Evolutionary conservation across 1,140 invertebrate species (phyloP).

Genomic region (Camponotus vicinus): DNA sequence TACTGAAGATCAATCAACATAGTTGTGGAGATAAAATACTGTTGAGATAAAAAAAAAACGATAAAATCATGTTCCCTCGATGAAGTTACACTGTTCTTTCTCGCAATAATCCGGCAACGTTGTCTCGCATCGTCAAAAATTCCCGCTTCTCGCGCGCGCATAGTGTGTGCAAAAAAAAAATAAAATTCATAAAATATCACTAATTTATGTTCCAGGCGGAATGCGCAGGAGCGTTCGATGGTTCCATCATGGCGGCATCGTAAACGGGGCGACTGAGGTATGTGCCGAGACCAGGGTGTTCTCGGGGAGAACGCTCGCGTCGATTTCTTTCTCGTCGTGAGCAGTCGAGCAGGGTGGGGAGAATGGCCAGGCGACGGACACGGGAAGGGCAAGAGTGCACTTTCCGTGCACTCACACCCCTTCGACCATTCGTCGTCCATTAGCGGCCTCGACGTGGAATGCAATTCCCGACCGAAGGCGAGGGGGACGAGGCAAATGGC

Average conservation of each 20-base stretch:
- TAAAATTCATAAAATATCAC: constrained; percentile 63
- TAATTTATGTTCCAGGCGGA: constrained; percentile 55
- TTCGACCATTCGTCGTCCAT: constrained; percentile 70
- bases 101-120: constrained; percentile 47
- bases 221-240: constrained; percentile 56
- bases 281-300: constrained; percentile 48
- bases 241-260: constrained; percentile 60
- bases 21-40: neutral
- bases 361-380: neutral
- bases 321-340: constrained; percentile 41
- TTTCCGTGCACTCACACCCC: constrained; percentile 66
- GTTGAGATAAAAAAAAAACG: neutral
- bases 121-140: neutral
- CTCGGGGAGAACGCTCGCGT: constrained; percentile 43
- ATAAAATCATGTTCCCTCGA: neutral
- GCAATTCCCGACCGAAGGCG: constrained; percentile 63
- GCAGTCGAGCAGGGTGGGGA: neutral
- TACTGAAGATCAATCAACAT: neutral
- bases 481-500: constrained; percentile 45
- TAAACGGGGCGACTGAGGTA: constrained; percentile 52
- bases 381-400: constrained; percentile 65
- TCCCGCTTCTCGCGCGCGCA: constrained; percentile 16
- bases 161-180: neutral
- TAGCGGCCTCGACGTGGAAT: constrained; percentile 70
- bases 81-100: constrained; percentile 12